A percentile compares a stretch with the other conserved stretches of the same genome.
Evolutionary conservation across 2,888 invertebrate species (phyloP).

Genomic region (Calameuta filiformis): DNA sequence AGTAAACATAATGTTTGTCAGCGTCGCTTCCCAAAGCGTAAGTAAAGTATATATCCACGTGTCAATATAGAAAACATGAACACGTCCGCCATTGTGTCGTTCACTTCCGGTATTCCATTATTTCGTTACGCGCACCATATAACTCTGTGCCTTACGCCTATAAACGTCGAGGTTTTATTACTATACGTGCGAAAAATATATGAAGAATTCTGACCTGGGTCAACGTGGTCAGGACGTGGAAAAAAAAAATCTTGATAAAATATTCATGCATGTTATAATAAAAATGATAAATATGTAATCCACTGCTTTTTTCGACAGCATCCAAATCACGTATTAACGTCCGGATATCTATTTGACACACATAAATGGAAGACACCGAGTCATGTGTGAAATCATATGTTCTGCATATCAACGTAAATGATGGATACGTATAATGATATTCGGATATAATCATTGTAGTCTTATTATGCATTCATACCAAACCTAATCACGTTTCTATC

Average conservation of each 20-base stretch:
- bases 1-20: conserved; percentile 29
- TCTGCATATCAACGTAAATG: background rate
- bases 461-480: background rate
- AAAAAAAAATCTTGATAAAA: too few relatives aligned
- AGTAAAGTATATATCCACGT: background rate
- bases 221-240: background rate
- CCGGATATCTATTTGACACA: background rate
- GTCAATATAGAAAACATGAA: conserved; percentile 6
- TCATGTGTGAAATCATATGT: background rate
- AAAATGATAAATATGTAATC: too few relatives aligned
- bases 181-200: background rate
- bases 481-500: conserved; percentile 33
- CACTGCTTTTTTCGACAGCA: background rate
- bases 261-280: too few relatives aligned
- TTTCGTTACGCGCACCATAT: background rate
- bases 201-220: background rate
- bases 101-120: conserved; percentile 19
- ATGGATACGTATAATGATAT: background rate
- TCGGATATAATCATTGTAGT: background rate
- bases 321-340: background rate
- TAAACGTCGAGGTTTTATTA: background rate
- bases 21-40: background rate
- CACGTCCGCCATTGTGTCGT: conserved; percentile 24
- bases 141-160: background rate
- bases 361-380: background rate